Percentiles rank a stretch among this genome's conserved stretches.
These are phyloP conservation scores for Pocillopora damicornis DNA, from an alignment of 64 coral and sea anemone species.

Conservation along the genomic window DNA sequence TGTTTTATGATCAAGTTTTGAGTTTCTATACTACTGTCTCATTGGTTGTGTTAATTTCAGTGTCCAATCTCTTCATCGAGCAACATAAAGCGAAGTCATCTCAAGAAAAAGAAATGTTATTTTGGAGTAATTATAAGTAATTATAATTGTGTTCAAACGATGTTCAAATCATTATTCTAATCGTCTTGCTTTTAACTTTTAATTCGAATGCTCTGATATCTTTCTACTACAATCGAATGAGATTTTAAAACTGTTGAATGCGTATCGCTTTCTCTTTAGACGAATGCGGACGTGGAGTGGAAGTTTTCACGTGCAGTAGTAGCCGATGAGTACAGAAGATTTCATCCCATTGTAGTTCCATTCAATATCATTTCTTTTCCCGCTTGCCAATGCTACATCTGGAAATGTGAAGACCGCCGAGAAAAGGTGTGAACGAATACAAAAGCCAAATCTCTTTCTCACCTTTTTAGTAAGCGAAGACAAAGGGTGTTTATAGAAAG, in stretches of 20 bases:
- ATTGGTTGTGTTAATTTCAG: neutral
- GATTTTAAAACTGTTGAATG: neutral
- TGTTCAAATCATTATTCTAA: too few species aligned
- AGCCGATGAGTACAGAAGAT: neutral
- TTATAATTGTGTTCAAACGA: too few species aligned
- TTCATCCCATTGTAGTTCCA: neutral
- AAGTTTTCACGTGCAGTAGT: constrained; percentile 14
- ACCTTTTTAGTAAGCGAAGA: too few species aligned
- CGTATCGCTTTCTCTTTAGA: neutral
- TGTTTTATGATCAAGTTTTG: neutral
- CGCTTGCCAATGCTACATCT: neutral
- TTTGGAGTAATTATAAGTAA: too few species aligned
- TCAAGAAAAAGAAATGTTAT: too few species aligned
- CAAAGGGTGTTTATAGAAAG: too few species aligned
- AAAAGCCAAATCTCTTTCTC: too few species aligned
- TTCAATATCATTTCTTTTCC: constrained; percentile 18
- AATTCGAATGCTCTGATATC: neutral
- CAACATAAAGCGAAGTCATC: too few species aligned
- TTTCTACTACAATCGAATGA: neutral
- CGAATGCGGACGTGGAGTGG: constrained; percentile 25
- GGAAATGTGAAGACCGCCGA: neutral
- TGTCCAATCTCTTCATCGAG: too few species aligned
- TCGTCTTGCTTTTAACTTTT: neutral
- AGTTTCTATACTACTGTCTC: neutral
- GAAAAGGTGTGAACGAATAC: neutral